Evolutionary conservation across 2,888 invertebrate species (phyloP).

Genomic region (Drosophila helvetica): DNA sequence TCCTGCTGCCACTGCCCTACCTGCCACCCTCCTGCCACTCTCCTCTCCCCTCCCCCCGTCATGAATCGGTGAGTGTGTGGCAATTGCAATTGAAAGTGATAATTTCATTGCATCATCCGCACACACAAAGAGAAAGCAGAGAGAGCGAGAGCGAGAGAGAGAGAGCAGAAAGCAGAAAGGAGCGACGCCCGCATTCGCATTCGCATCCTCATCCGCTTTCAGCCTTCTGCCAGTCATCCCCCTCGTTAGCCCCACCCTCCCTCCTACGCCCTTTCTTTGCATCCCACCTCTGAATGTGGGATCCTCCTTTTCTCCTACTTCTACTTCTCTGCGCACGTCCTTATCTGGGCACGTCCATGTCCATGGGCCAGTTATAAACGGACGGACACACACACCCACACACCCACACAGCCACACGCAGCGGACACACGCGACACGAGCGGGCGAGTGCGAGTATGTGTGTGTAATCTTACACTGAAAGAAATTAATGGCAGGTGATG

Average conservation of each 20-base stretch:
- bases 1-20: not conserved
- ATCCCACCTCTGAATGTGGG: not conserved
- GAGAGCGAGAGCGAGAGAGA: slow-evolving; percentile 20
- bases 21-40: not conserved
- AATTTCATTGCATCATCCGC: slow-evolving; percentile 59
- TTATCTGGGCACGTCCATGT: slow-evolving; percentile 46
- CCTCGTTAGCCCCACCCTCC: not conserved
- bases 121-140: slow-evolving; percentile 24
- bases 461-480: slow-evolving; percentile 12
- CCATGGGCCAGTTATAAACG: slow-evolving; percentile 32
- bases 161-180: too few relatives aligned
- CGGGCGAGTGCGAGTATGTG: not conserved
- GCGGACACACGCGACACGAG: too few relatives aligned
- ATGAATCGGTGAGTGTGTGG: slow-evolving; percentile 34
- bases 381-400: not conserved
- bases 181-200: slow-evolving; percentile 40
- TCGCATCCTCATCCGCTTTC: slow-evolving; percentile 38
- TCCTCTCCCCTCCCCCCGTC: not conserved
- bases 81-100: slow-evolving; percentile 70
- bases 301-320: not conserved
- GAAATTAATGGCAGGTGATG: not conserved
- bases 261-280: not conserved
- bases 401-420: not conserved
- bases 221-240: not conserved
- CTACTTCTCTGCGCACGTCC: not conserved